Evolutionary conservation across 30 jellyfish, hydroid and myxozoan genomes (phyloP), one percentile per base, ranked within the genome.

Genomic region (Aurelia coerulea): DNA sequence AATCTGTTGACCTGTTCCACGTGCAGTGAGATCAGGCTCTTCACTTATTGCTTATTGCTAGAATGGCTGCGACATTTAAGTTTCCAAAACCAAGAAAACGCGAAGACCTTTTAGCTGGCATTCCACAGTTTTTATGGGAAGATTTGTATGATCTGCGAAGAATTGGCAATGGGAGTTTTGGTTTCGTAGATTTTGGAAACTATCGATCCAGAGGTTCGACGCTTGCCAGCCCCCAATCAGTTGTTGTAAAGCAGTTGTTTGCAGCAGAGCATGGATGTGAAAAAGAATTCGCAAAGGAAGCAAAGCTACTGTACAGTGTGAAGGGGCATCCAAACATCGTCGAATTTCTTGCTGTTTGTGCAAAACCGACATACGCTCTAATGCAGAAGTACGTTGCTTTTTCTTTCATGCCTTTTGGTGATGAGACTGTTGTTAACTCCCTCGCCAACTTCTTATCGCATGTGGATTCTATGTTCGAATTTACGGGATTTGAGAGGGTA

Each of bases 321-420:
- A n/a, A n/a, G 56, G 82, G 82, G 37, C 64, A 72, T 51, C 63
- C 31, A 18, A 72, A 72, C 49, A 72, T 72, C 6, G 82, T 72
- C 10, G 82, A 72, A 62, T 72, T 72, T 51, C 39, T 72, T 39
- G 82, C 63, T 72, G 65, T 72, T 16, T 33, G 82, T 19, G 35
- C 82, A 15, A 31, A 60, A 23, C 65, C 82, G 31, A 17, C 63
- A 7, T 41, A 9, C 14, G 82, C 82, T 16, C 17, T 72, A 17
- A 42, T 72, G 82, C 82, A 72, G 33, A 23, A 60, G 70, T 23
- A 60, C 11, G 70, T 4, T 0, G 70, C 70, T 16, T 60, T 60
- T 13, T 60, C 70, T 16, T 60, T 60, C 34, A 1, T 2, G 35
- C 70, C 35, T 0, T 60, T 60, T 15, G 2, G 70, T 15, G 70